A percentile compares a stretch with the other conserved stretches of the same genome.
Conservation (phyloP, 2,113 vertebrate species). For the Petromus typicus region DNA sequence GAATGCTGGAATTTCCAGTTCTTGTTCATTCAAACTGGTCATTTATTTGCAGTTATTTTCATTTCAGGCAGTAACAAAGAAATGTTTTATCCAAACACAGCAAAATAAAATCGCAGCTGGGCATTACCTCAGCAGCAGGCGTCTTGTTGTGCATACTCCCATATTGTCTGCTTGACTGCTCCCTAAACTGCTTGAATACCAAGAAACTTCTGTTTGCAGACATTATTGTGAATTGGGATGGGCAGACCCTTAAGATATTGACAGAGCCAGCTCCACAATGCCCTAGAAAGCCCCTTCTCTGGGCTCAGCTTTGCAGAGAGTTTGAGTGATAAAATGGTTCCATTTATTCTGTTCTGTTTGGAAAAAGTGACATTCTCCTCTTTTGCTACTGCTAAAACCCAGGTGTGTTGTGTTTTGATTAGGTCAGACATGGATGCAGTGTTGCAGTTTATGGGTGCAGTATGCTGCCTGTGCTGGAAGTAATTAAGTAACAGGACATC, state of each 20-base stretch:
- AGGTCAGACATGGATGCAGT: neutral
- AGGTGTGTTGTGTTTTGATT: neutral
- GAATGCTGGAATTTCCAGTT: constrained; percentile 13
- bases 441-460: neutral
- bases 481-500: neutral
- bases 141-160: constrained; percentile 44
- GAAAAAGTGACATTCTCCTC: neutral
- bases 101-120: constrained; percentile 78
- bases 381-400: neutral
- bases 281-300: neutral
- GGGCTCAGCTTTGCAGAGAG: neutral
- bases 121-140: constrained; percentile 64
- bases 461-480: constrained; percentile 11
- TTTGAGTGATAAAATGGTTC: neutral
- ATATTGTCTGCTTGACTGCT: constrained; percentile 55
- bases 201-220: constrained; percentile 64
- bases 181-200: constrained; percentile 46
- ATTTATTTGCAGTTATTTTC: constrained; percentile 77
- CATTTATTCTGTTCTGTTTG: neutral
- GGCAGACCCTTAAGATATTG: neutral
- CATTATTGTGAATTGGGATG: constrained; percentile 44
- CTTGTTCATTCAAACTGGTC: constrained; percentile 73
- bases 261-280: neutral
- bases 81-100: constrained; percentile 75
- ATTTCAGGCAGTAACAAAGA: constrained; percentile 65